phyloP scores from a whole-genome alignment of 2,797 vertebrate species.

The Sebastes iracundus region DNA sequence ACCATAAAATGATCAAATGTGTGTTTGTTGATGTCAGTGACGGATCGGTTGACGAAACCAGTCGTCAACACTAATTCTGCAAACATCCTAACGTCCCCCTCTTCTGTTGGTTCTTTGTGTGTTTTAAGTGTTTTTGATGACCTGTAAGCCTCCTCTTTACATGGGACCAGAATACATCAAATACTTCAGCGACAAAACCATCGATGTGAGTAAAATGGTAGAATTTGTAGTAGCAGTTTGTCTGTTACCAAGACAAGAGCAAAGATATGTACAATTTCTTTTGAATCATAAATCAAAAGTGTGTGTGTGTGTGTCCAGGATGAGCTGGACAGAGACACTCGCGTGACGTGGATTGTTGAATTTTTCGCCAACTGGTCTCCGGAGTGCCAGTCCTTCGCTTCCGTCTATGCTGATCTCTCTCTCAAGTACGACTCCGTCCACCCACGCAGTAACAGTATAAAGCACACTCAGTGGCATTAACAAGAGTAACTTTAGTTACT shows the following conservation, averaged over 20 bases:
- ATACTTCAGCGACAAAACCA: slow-evolving; percentile 95
- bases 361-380: slow-evolving; percentile 97
- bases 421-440: slow-evolving; percentile 86
- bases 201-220: slow-evolving; percentile 86
- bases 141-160: slow-evolving; percentile 94
- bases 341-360: slow-evolving; percentile 93
- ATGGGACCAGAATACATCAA: slow-evolving; percentile 97
- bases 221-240: background rate
- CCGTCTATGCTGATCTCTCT: slow-evolving; percentile 93
- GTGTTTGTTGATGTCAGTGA: background rate
- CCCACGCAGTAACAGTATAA: background rate
- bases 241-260: background rate
- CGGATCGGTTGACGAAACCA: background rate
- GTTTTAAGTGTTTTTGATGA: slow-evolving; percentile 91
- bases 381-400: slow-evolving; percentile 95
- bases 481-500: background rate
- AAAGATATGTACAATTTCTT: background rate
- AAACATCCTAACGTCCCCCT: background rate
- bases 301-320: slow-evolving; percentile 78
- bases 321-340: slow-evolving; percentile 89
- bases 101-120: background rate
- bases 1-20: background rate
- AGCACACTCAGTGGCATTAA: too few species aligned
- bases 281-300: background rate
- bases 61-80: background rate